phyloP scores from a whole-genome alignment of 2,113 vertebrate genomes.

The Albula glossodonta region DNA sequence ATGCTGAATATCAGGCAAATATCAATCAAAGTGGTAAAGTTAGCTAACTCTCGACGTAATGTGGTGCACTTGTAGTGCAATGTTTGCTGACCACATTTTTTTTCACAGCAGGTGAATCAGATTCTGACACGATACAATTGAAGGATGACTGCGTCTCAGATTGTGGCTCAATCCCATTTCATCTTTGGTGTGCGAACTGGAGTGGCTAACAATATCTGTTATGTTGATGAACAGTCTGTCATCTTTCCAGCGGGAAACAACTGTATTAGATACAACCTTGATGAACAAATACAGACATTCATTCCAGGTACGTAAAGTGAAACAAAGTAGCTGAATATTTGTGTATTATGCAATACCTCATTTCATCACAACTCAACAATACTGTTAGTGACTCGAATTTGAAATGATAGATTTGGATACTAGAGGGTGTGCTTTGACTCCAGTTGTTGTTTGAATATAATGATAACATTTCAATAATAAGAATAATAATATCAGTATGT shows the following conservation, averaged over 20 bases:
- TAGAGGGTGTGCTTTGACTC: too few relatives aligned
- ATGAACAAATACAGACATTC: constrained; percentile 81
- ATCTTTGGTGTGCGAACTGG: constrained; percentile 77
- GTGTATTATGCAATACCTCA: too few relatives aligned
- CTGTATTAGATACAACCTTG: constrained; percentile 81
- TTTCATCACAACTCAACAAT: too few relatives aligned
- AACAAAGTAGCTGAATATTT: too few relatives aligned
- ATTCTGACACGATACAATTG: neutral
- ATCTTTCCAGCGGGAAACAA: constrained; percentile 82
- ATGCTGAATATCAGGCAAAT: too few relatives aligned
- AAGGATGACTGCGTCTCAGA: constrained; percentile 55
- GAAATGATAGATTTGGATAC: too few relatives aligned
- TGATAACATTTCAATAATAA: too few relatives aligned
- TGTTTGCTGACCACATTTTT: neutral
- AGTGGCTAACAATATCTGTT: constrained; percentile 81
- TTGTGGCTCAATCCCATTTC: constrained; percentile 68
- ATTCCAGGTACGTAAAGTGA: constrained; percentile 73
- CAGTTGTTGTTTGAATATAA: too few relatives aligned
- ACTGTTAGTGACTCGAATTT: too few relatives aligned
- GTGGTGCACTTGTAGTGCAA: neutral
- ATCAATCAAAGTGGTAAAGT: too few relatives aligned
- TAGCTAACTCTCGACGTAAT: too few relatives aligned
- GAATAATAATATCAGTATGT: too few relatives aligned
- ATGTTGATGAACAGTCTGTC: constrained; percentile 81
- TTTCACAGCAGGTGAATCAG: neutral